Percentiles rank a stretch among this genome's conserved stretches.
These are phyloP conservation scores for Nephila pilipes DNA, from an alignment of 1,140 invertebrate genomes.

Conservation along the genomic window DNA sequence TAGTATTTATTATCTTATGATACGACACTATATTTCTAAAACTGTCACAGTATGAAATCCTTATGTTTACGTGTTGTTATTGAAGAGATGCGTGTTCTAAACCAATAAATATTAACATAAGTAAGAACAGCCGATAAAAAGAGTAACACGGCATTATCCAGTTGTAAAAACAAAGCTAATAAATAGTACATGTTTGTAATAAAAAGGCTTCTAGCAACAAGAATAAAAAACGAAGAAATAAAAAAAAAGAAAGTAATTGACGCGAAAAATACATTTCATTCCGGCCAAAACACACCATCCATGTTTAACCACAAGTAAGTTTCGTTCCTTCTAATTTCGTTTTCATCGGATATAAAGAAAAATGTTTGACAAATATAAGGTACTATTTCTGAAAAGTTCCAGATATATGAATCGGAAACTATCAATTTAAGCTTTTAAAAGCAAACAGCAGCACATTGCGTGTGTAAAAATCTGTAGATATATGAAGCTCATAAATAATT, in stretches of 20 bases:
- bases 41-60: neutral
- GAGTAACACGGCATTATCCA: neutral
- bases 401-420: too few relatives aligned
- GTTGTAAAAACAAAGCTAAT: neutral
- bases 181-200: neutral
- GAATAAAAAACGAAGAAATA: neutral
- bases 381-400: too few relatives aligned
- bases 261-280: neutral
- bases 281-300: neutral
- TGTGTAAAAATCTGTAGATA: too few relatives aligned
- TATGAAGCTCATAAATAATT: too few relatives aligned
- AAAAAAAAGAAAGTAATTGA: neutral
- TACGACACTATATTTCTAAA: neutral
- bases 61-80: conserved; percentile 14
- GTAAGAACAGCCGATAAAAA: neutral
- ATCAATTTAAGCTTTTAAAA: too few relatives aligned
- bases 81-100: neutral
- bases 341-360: too few relatives aligned
- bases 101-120: neutral
- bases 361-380: too few relatives aligned
- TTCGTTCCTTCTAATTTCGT: too few relatives aligned
- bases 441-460: too few relatives aligned
- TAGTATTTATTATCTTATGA: neutral
- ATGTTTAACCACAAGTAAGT: neutral
- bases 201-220: neutral